Percentiles rank a stretch among this genome's conserved stretches.
phyloP scores from a whole-genome alignment of 2,888 invertebrate genomes.

The Drosophila infuscata region DNA sequence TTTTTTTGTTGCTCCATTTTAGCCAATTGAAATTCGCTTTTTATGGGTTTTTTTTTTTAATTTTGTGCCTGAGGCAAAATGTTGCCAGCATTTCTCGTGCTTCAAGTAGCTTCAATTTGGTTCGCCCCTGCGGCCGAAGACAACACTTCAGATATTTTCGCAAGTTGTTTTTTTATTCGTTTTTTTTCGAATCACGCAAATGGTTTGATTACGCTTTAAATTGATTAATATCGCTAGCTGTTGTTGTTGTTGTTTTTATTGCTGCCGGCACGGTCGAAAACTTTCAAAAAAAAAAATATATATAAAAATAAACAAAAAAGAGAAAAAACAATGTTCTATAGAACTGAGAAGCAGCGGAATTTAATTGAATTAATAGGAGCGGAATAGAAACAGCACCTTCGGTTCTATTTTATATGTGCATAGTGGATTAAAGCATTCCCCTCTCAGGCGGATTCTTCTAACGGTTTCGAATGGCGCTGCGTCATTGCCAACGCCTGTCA shows the following conservation, averaged over 20 bases:
- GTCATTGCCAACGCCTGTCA: slow-evolving; percentile 24
- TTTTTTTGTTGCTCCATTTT: slow-evolving; percentile 11
- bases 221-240: slow-evolving; percentile 65
- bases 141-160: slow-evolving; percentile 63
- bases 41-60: slow-evolving; percentile 2
- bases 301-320: slow-evolving; percentile 10
- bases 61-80: slow-evolving; percentile 34
- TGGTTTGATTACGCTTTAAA: slow-evolving; percentile 73
- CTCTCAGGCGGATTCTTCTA: slow-evolving; percentile 18
- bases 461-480: slow-evolving; percentile 24
- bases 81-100: slow-evolving; percentile 44
- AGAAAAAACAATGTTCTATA: slow-evolving; percentile 33
- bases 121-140: slow-evolving; percentile 44
- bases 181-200: slow-evolving; percentile 54
- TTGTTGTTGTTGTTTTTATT: slow-evolving; percentile 4
- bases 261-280: slow-evolving; percentile 10
- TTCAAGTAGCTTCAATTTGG: slow-evolving; percentile 55
- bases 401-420: background rate
- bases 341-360: slow-evolving; percentile 51
- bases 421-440: slow-evolving; percentile 19
- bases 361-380: slow-evolving; percentile 68
- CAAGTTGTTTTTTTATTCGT: slow-evolving; percentile 39
- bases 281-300: slow-evolving; percentile 24
- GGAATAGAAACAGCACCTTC: slow-evolving; percentile 15
- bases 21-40: slow-evolving; percentile 36